Evolutionary conservation across 2,888 invertebrate species (phyloP).

Genomic region (Leuctra nigra): DNA sequence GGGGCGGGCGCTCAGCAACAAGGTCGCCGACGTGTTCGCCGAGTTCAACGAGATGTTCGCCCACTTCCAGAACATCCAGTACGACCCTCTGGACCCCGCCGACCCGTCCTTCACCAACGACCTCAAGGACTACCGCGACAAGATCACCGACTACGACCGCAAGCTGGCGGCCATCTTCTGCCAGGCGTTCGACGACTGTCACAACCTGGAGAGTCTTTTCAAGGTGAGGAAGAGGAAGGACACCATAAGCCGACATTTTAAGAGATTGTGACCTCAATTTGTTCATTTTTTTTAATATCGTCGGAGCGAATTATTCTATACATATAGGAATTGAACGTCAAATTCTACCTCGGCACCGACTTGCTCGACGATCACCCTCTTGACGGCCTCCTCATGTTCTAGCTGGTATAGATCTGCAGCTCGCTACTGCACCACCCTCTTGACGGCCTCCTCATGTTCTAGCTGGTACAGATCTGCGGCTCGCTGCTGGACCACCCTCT

Average conservation of each 20-base stretch:
- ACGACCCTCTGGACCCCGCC: slow-evolving; percentile 69
- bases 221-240: slow-evolving; percentile 50
- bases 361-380: too few species aligned
- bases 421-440: too few species aligned
- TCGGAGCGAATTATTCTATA: too few species aligned
- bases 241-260: too few species aligned
- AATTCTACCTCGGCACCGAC: too few species aligned
- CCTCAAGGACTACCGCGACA: slow-evolving; percentile 52
- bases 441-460: too few species aligned
- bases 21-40: slow-evolving; percentile 40
- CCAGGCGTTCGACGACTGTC: slow-evolving; percentile 75
- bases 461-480: too few species aligned
- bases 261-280: too few species aligned
- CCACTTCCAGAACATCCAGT: slow-evolving; percentile 49
- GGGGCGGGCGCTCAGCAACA: slow-evolving; percentile 52
- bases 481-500: slow-evolving; percentile 66
- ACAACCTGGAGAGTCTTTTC: slow-evolving; percentile 54
- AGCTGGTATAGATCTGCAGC: too few species aligned
- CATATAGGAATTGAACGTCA: too few species aligned
- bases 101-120: slow-evolving; percentile 60
- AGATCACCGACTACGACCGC: slow-evolving; percentile 64
- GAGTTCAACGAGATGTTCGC: slow-evolving; percentile 40
- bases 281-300: too few species aligned
- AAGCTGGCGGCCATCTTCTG: slow-evolving; percentile 72
- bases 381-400: too few species aligned